A percentile compares a stretch with the other conserved stretches of the same genome.
phyloP scores from a whole-genome alignment of 2,888 invertebrate genomes.

The Conchocele bisecta region DNA sequence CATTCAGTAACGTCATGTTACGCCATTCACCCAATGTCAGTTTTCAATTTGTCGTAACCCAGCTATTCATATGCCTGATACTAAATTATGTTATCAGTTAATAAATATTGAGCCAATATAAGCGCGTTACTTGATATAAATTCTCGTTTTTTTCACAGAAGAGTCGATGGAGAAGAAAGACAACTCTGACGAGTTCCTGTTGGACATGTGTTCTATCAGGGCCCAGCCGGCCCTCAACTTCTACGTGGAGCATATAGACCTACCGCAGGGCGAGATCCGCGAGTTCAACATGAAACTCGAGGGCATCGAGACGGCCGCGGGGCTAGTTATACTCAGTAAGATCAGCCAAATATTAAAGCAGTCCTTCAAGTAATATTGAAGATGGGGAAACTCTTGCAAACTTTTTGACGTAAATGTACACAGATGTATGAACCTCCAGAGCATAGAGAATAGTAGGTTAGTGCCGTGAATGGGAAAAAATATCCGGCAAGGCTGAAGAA shows the following conservation, averaged over 20 bases:
- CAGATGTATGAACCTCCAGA: too few species aligned
- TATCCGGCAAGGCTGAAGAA: too few species aligned
- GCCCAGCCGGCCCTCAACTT: conserved; percentile 98
- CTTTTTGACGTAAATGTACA: too few species aligned
- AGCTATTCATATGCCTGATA: too few species aligned
- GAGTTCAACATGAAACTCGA: conserved; percentile 87
- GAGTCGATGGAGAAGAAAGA: conserved; percentile 58
- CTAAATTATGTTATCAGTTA: not conserved
- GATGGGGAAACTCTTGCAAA: too few species aligned
- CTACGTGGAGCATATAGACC: conserved; percentile 94
- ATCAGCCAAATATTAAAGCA: too few species aligned
- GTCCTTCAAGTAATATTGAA: too few species aligned
- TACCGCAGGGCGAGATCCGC: conserved; percentile 90
- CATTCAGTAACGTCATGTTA: too few species aligned
- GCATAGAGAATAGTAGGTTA: too few species aligned
- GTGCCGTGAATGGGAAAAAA: too few species aligned
- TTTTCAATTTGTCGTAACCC: too few species aligned
- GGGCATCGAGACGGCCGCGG: conserved; percentile 93
- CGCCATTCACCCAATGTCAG: too few species aligned
- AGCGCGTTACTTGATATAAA: not conserved
- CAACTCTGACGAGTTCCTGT: conserved; percentile 85
- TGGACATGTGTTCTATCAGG: conserved; percentile 96
- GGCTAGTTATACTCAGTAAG: conserved; percentile 80
- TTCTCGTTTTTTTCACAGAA: conserved; percentile 52
- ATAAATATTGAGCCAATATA: not conserved